Evolutionary conservation across 1,140 invertebrate genomes (phyloP).

Genomic region (Neomicropteryx cornuta): DNA sequence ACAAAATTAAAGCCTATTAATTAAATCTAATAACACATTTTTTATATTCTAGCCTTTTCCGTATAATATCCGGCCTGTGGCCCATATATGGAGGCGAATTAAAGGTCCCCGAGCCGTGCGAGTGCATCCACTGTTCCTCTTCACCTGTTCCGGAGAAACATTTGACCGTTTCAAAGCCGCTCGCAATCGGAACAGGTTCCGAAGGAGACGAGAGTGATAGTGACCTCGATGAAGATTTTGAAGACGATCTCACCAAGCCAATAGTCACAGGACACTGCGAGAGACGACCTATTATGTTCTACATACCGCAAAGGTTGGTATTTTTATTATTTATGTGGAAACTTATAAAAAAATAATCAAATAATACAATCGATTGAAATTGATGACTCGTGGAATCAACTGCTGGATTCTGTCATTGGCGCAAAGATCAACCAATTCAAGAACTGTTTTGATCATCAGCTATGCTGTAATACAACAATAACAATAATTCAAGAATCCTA

Average conservation of each 20-base stretch:
- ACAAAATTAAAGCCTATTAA: no score
- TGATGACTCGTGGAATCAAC: no score
- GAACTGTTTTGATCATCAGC: no score
- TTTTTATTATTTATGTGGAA: conserved; percentile 1
- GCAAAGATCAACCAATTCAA: no score
- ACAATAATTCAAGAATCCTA: no score
- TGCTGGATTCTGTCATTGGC: no score
- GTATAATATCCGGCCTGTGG: conserved; percentile 91
- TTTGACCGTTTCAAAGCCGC: no score
- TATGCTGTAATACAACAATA: no score
- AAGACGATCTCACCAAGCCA: conserved; percentile 69
- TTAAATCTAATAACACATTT: background rate
- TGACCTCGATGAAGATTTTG: conserved; percentile 30
- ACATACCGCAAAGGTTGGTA: conserved; percentile 81
- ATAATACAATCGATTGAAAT: no score
- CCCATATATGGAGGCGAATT: conserved; percentile 86
- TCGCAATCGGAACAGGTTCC: conserved; percentile 29
- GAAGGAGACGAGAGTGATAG: conserved; percentile 15
- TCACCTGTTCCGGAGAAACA: no score
- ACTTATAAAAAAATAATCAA: no score
- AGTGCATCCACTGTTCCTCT: conserved; percentile 39
- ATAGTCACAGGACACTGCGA: conserved; percentile 55
- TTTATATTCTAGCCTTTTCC: conserved; percentile 62
- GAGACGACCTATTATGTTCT: conserved; percentile 67
- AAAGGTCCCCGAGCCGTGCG: conserved; percentile 61